A percentile compares a stretch with the other conserved stretches of the same genome.
phyloP scores from a whole-genome alignment of 2,113 vertebrate genomes.

The Emydura subglobosa region DNA sequence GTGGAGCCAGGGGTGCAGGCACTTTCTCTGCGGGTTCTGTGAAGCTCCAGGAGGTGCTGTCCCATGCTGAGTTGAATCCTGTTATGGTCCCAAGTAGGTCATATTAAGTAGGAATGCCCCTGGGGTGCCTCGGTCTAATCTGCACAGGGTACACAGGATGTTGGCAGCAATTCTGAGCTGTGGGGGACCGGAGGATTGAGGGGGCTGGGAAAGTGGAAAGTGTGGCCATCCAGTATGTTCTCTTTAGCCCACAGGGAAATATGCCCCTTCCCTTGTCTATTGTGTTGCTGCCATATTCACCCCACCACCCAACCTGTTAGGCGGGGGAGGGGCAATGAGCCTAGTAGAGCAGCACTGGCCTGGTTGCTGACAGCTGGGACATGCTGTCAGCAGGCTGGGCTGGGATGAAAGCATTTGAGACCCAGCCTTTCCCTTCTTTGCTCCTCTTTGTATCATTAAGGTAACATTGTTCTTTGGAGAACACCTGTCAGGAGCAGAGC shows the following conservation, averaged over 20 bases:
- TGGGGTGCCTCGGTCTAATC: background rate
- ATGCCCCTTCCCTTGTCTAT: background rate
- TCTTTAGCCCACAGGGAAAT: background rate
- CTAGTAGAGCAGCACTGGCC: conserved; percentile 43
- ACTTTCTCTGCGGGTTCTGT: background rate
- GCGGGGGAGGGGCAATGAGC: conserved; percentile 27
- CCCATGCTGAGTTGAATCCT: background rate
- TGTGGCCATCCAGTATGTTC: background rate
- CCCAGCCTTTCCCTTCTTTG: conserved; percentile 2
- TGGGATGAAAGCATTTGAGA: conserved; percentile 71
- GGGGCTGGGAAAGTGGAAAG: conserved; percentile 34
- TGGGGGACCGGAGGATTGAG: background rate
- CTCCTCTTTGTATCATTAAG: fast-evolving
- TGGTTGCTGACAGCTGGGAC: conserved; percentile 60
- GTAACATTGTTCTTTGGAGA: conserved; percentile 13
- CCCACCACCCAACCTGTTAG: background rate
- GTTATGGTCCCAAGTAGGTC: background rate
- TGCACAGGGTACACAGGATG: background rate
- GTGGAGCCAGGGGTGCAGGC: background rate
- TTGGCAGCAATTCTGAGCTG: background rate
- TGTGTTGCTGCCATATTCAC: conserved; percentile 51
- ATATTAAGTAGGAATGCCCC: background rate
- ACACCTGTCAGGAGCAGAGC: conserved; percentile 57
- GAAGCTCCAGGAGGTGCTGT: background rate
- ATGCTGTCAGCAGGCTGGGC: conserved; percentile 58